These are phyloP conservation scores for Lophius americanus DNA, from an alignment of 2,797 vertebrate species.

Conservation along the genomic window DNA sequence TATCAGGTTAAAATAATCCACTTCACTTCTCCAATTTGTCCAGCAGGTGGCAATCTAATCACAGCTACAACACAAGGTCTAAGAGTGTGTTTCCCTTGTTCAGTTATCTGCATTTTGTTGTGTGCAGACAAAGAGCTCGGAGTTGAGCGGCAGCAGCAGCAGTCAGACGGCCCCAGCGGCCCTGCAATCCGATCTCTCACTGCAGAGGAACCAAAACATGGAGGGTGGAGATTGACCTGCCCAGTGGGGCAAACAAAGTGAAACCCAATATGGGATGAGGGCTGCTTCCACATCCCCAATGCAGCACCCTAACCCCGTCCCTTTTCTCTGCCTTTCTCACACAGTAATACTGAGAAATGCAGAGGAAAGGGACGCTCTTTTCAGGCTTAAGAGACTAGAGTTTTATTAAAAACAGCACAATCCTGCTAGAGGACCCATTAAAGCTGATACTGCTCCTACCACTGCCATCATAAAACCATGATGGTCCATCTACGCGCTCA, in stretches of 20 bases:
- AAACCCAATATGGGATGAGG: constrained; percentile 68
- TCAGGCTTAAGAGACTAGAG: constrained; percentile 59
- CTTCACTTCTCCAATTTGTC: constrained; percentile 6
- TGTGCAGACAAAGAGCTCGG: constrained; percentile 49
- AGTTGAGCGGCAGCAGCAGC: constrained; percentile 62
- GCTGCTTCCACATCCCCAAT: constrained; percentile 60
- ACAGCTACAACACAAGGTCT: constrained; percentile 4
- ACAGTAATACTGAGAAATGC: constrained; percentile 31
- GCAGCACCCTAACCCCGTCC: constrained; percentile 62
- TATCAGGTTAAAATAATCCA: rapidly evolving
- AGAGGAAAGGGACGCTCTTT: constrained; percentile 15
- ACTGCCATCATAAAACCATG: constrained; percentile 37
- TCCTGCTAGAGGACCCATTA: constrained; percentile 50
- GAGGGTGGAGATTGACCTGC: constrained; percentile 70
- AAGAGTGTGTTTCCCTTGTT: constrained; percentile 17
- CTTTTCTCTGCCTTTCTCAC: constrained; percentile 41
- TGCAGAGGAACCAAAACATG: constrained; percentile 85
- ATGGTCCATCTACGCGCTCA: constrained; percentile 37
- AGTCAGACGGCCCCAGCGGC: constrained; percentile 71
- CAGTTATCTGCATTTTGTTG: constrained; percentile 49
- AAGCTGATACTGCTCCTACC: constrained; percentile 42
- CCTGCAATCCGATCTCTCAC: constrained; percentile 82
- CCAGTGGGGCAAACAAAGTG: constrained; percentile 67
- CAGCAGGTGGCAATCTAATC: constrained; percentile 64
- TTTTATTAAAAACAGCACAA: constrained; percentile 59